Base-by-base conservation (phyloP, 2,797 vertebrate genomes). In the Liasis olivaceus region DNA sequence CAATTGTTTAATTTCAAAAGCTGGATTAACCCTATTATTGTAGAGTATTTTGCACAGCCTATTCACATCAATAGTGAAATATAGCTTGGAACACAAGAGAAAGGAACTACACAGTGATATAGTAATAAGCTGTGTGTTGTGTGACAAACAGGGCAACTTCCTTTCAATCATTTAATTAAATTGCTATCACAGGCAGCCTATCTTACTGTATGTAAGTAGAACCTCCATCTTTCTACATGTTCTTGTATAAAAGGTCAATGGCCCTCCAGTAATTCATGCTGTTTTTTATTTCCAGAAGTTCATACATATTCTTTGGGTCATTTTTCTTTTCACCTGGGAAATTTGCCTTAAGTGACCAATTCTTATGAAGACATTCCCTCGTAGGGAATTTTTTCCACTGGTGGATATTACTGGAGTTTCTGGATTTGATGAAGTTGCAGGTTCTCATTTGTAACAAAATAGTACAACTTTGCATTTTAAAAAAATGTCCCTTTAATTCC, bases 281-380 rank as follows among this genome's bases (percentile, higher is more conserved):
- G 60, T 59, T 88, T 94, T 93, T 87, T 63, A 3, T 93, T 28
- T 95, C 36, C 4, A 2, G 93, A 54, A 90, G 3, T 20, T 77
- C 84, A 26, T 28, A 12, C 62, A 47, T 92, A 14, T 92, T 72
- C 51, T 85, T 93, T 94, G 11, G 88, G 92, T 72, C 54, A 63
- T 31, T 87, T 90, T 58, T 93, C 84, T 86, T 92, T 93, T 84
- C n/a, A 89, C 59, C 42, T 36, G 89, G 36, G 24, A 24, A 66
- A 42, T n/a, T 87, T 62, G 90, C 26, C 31, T 94, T 31, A 36
- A 88, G 36, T 31, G 22, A 0, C 0, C 89, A 28, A 84, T 95
- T 93, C 36, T 88, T 63, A 36, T 0, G 51, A 11, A 7, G 4
- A 54, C 0, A 87, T 22, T 72, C 91, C 7, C 3, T 2, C 0